Percentiles rank a stretch among this genome's conserved stretches.
These are phyloP conservation scores for Zaprionus kolodkinae DNA, from an alignment of 1,140 invertebrate species.

Conservation along the genomic window DNA sequence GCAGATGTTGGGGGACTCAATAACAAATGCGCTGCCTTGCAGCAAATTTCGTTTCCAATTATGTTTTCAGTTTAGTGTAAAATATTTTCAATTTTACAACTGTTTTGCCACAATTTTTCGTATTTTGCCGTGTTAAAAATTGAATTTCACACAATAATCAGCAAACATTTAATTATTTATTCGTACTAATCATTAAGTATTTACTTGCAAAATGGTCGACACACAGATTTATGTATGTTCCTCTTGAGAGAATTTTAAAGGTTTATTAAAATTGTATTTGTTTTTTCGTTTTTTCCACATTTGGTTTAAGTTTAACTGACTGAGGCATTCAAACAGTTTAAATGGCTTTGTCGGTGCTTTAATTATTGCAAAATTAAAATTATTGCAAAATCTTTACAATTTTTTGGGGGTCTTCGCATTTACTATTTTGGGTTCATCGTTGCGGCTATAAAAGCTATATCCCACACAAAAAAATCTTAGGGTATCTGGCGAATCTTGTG, in stretches of 20 bases:
- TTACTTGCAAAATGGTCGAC: conserved; percentile 60
- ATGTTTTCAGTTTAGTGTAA: conserved; percentile 4
- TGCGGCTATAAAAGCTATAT: conserved; percentile 36
- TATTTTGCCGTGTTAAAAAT: conserved; percentile 21
- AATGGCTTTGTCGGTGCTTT: conserved; percentile 42
- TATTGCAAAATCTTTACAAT: conserved; percentile 33
- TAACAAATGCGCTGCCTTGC: conserved; percentile 54
- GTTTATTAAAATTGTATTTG: conserved; percentile 19
- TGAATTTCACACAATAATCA: conserved; percentile 53
- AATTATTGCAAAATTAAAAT: conserved; percentile 39
- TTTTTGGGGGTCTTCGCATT: conserved; percentile 27
- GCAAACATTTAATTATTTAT: conserved; percentile 60
- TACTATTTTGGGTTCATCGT: conserved; percentile 19
- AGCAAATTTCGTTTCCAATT: conserved; percentile 36
- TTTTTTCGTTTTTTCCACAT: conserved; percentile 20
- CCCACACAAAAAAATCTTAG: conserved; percentile 49
- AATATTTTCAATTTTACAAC: conserved; percentile 9
- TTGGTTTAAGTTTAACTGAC: conserved; percentile 55
- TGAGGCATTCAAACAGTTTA: conserved; percentile 77
- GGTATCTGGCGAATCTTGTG: conserved; percentile 40
- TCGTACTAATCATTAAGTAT: conserved; percentile 43
- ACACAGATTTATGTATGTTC: conserved; percentile 41
- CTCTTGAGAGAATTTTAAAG: conserved; percentile 9
- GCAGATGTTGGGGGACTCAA: not conserved
- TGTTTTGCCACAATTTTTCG: not conserved